Base-by-base conservation (phyloP, 1,140 invertebrate species). In the Solenopsis fugax region DNA sequence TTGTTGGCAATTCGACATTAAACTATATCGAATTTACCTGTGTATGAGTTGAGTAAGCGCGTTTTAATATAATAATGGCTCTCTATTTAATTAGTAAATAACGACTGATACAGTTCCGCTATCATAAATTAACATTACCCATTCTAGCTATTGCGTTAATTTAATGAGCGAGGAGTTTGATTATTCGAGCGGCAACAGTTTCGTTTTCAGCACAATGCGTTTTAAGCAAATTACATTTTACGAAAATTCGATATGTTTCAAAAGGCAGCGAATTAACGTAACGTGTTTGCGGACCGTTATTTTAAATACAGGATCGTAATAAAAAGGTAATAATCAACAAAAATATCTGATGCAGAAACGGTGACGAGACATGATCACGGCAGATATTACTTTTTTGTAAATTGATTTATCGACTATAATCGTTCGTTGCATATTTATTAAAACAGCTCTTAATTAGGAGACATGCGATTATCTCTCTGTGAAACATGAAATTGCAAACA, bases 161-260 rank as follows among this genome's bases (percentile, higher is more conserved):
- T 84, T 84, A 84, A 84, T 75, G 69, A 84, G 56, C 41, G 56
- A 29, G 65, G 52, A 56, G 69, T 60, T 75, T 75, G 52, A 60
- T 75, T 75, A 84, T 62, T 75, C 54, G 69, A 75, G 41, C 80
- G 37, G 69, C 56, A 84, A 50, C 12, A 29, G 54, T 84, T 58
- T 84, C 80, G 41, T 73, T 84, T 84, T 84, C 80, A 69, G 29
- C n/a, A 24, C 60, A 13, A 24, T 60, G 69, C 41, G 21, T 75
- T 84, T 84, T 84, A 75, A 84, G 54, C 52, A 84, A 82, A 84
- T 84, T 75, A 84, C 41, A 73, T 84, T 84, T 84, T 60, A 84
- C 41, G 69, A 41, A 16, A n/a, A 84, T 73, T 73, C 80, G 80
- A 75, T 84, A 62, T 82, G 48, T 73, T 84, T 48, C 69, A 75